Evolutionary conservation across 2,888 invertebrate genomes (phyloP).

Genomic region (Stenichneumon culpator): DNA sequence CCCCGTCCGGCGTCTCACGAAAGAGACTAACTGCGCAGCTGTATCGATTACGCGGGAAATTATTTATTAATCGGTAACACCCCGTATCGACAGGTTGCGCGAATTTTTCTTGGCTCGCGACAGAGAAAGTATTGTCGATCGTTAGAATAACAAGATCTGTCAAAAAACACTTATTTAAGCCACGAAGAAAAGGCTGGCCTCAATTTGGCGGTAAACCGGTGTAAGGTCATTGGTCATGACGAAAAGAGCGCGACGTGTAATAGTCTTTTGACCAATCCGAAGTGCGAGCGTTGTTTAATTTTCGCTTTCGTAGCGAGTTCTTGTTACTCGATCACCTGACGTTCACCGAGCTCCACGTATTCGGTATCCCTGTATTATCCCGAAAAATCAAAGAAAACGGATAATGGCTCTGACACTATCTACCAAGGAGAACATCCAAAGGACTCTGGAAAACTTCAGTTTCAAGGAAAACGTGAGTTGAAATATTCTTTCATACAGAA

Average conservation of each 20-base stretch:
- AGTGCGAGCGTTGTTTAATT: constrained; percentile 20
- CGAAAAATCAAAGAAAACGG: constrained; percentile 9
- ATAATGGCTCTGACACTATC: constrained; percentile 79
- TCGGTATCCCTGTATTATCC: constrained; percentile 13
- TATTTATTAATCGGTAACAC: neutral
- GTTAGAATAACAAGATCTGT: neutral
- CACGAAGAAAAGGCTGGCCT: neutral
- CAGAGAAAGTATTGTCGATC: neutral
- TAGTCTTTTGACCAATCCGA: constrained; percentile 49
- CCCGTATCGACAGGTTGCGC: neutral
- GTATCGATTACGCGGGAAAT: constrained; percentile 56
- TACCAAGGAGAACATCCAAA: constrained; percentile 82
- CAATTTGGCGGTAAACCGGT: constrained; percentile 62
- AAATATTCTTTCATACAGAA: constrained; percentile 17
- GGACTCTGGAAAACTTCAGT: constrained; percentile 77
- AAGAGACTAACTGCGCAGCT: constrained; percentile 19
- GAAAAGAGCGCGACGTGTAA: neutral
- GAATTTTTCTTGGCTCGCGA: neutral
- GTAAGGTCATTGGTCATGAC: constrained; percentile 14
- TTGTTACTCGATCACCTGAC: constrained; percentile 54
- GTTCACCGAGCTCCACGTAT: constrained; percentile 42
- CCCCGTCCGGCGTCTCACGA: neutral
- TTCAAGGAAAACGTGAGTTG: constrained; percentile 79
- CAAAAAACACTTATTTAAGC: neutral
- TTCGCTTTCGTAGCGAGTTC: constrained; percentile 13